Evolutionary conservation across 2,797 vertebrate genomes (phyloP).

Genomic region (Pipistrellus pipistrellus): DNA sequence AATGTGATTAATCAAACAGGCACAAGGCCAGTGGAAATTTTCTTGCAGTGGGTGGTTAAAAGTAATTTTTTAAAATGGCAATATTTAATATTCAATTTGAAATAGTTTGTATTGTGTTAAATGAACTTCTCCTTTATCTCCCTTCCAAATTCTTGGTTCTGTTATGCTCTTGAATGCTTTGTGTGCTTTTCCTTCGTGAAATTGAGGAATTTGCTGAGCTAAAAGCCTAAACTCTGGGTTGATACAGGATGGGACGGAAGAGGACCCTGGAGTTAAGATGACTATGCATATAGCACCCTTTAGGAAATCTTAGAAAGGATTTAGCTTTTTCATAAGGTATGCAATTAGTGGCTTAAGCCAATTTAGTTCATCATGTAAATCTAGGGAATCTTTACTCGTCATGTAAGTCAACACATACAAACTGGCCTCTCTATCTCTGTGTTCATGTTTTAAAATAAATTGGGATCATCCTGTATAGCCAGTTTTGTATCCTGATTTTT

Average conservation of each 20-base stretch:
- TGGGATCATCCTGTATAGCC: not conserved
- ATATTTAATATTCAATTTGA: conserved; percentile 37
- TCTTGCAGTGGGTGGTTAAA: not conserved
- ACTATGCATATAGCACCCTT: not conserved
- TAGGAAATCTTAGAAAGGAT: not conserved
- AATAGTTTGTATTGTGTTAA: conserved; percentile 45
- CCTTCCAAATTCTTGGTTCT: conserved; percentile 39
- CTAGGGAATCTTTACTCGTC: not conserved
- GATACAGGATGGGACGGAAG: not conserved
- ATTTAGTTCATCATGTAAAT: conserved; percentile 23
- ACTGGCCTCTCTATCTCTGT: not conserved
- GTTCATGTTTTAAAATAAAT: conserved; percentile 55
- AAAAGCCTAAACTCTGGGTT: conserved; percentile 14
- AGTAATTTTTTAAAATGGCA: not conserved
- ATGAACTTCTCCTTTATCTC: not conserved
- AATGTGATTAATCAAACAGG: not conserved
- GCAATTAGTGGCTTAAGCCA: not conserved
- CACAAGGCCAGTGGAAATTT: not conserved
- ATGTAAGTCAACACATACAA: not conserved
- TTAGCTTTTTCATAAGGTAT: not conserved
- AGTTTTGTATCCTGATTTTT: conserved; percentile 4
- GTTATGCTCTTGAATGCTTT: conserved; percentile 23
- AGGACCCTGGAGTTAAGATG: not conserved
- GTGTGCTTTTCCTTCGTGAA: not conserved
- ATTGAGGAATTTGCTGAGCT: conserved; percentile 38